Conservation (phyloP, 2,888 invertebrate species). For the Caenorhabditis virilis region DNA sequence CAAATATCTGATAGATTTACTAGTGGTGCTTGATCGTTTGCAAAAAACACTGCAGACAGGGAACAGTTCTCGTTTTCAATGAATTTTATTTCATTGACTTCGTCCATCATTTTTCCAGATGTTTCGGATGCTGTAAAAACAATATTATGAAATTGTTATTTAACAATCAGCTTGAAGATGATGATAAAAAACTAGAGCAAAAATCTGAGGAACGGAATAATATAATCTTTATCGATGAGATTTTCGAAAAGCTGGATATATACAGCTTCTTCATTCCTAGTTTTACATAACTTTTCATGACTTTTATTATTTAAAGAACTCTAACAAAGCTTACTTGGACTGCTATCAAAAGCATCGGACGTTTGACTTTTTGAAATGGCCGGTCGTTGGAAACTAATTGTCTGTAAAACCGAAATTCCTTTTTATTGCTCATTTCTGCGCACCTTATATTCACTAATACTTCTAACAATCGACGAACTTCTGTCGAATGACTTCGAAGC, state of each 20-base stretch:
- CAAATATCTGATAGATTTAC: constrained; percentile 66
- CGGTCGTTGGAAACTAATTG: constrained; percentile 23
- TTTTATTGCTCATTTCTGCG: no score
- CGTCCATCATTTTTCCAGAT: constrained; percentile 51
- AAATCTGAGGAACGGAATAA: no score
- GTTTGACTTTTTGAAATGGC: constrained; percentile 55
- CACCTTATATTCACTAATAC: constrained; percentile 68
- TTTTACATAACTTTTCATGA: no score
- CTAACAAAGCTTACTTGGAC: constrained; percentile 56
- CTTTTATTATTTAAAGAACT: no score
- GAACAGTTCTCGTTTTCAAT: constrained; percentile 61
- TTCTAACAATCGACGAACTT: constrained; percentile 66
- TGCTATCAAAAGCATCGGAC: constrained; percentile 56
- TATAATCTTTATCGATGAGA: no score
- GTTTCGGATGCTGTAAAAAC: constrained; percentile 50
- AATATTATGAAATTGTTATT: no score
- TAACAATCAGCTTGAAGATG: no score
- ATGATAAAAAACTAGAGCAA: no score
- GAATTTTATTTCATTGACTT: constrained; percentile 60
- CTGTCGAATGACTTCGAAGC: constrained; percentile 12
- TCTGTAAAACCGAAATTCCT: no score
- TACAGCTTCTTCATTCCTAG: no score
- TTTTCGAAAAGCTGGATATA: no score
- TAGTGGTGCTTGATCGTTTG: constrained; percentile 61
- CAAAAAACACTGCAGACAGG: constrained; percentile 39